Base-by-base conservation (phyloP, 1,140 invertebrate genomes). In the Bombus ignitus region DNA sequence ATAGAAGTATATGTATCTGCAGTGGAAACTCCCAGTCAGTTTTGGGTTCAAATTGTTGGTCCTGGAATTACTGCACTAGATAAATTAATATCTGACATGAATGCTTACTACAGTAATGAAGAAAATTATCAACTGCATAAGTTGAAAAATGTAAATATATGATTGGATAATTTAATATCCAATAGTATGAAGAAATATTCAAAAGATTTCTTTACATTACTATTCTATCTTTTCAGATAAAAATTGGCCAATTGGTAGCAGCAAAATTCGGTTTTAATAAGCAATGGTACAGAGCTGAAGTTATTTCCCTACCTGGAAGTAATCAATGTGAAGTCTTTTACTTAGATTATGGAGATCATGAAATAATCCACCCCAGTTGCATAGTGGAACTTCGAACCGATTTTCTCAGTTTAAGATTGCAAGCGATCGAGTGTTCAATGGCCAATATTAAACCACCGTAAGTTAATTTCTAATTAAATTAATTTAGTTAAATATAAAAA, bases 1-100 rank as follows among this genome's bases (percentile, higher is more conserved):
- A 96, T 98, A 90, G 97, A 98, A 93, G 97, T 98, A 13, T 98
- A 97, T 94, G 97, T 98, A 3, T 98, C 97, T 3, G 97, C 98
- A 1, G 96, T 98, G 78, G 96, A 97, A 35, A 96, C 96, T n/a
- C 98, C 98, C 25, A 96, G 96, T 3, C 96, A 97, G 42, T 98
- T 98, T 94, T 98, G 98, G 97, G 95, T 98, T 32, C 98, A 98
- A 95, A 96, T 98, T 70, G 95, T 97, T 57, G 97, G 97, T 0
- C 95, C 96, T 2, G 96, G 97, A 91, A 96, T 97, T 9, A 95
- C 96, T 12, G 96, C 97, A 90, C 94, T 98, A 12, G 97, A 98
- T 93, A 95, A 96, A 71, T 95, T 98, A 72, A 97, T 97, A 28
- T 95, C 96, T 18, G 96, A 97, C 81, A 98, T 98, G 97, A 98